phyloP scores from a whole-genome alignment of 2,888 invertebrate species.

The Acanthacorydalis orientalis region DNA sequence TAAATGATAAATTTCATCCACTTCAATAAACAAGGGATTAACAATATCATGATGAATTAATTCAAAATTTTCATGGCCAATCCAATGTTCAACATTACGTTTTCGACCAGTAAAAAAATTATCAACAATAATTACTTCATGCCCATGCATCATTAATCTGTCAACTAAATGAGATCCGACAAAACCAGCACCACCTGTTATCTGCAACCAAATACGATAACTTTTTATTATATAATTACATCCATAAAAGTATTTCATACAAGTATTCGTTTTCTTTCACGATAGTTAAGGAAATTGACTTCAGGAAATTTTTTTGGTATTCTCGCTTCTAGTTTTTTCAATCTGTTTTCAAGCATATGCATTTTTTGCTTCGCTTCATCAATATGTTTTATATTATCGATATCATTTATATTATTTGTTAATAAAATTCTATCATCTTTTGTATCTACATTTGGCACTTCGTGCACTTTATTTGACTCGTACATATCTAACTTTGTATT shows the following conservation, averaged over 20 bases:
- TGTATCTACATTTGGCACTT: slow-evolving; percentile 11
- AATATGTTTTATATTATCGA: slow-evolving; percentile 27
- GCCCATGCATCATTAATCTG: slow-evolving; percentile 83
- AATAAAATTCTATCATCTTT: slow-evolving; percentile 22
- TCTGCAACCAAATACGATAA: slow-evolving; percentile 28
- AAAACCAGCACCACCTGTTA: slow-evolving; percentile 95
- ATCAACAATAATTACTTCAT: slow-evolving; percentile 92
- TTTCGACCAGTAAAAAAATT: slow-evolving; percentile 97
- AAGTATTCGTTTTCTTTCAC: slow-evolving; percentile 80
- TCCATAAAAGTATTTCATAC: slow-evolving; percentile 28
- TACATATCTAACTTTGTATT: slow-evolving; percentile 11
- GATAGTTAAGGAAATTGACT: slow-evolving; percentile 82
- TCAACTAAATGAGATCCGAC: slow-evolving; percentile 99
- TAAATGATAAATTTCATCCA: slow-evolving; percentile 94
- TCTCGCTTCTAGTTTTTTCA: slow-evolving; percentile 50
- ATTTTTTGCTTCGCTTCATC: slow-evolving; percentile 46
- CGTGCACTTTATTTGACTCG: slow-evolving; percentile 10
- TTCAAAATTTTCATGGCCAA: slow-evolving; percentile 98
- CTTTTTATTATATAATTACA: neutral
- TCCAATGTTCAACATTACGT: slow-evolving; percentile 96
- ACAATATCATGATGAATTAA: slow-evolving; percentile 98
- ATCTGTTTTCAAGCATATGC: slow-evolving; percentile 50
- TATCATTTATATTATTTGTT: slow-evolving; percentile 13
- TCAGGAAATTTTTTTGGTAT: slow-evolving; percentile 75
- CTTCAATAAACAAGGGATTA: slow-evolving; percentile 92